These are phyloP conservation scores for Temnothorax nylanderi DNA, from an alignment of 1,140 invertebrate species.

Conservation along the genomic window DNA sequence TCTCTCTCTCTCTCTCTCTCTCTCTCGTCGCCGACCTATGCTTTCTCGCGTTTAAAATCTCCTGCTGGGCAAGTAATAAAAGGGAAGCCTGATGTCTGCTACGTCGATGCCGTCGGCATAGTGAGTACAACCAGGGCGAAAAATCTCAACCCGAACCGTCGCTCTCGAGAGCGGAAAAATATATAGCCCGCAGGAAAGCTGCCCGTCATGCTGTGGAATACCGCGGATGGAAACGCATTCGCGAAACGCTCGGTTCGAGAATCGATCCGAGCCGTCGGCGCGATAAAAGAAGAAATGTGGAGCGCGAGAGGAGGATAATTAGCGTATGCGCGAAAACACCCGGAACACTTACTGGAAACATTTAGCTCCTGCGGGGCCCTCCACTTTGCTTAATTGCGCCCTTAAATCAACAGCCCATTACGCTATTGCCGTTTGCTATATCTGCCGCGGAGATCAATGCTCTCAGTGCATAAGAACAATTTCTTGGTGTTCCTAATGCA, in stretches of 20 bases:
- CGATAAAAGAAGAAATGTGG: slow-evolving; percentile 53
- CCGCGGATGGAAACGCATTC: not conserved
- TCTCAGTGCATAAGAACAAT: slow-evolving; percentile 56
- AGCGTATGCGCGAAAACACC: slow-evolving; percentile 73
- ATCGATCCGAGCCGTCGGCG: slow-evolving; percentile 52
- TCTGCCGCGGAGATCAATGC: slow-evolving; percentile 65
- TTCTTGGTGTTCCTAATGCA: slow-evolving; percentile 62
- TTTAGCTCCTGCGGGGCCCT: slow-evolving; percentile 70
- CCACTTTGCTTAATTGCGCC: slow-evolving; percentile 75
- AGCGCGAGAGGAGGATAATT: slow-evolving; percentile 63
- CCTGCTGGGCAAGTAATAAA: slow-evolving; percentile 20
- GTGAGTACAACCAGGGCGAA: not conserved
- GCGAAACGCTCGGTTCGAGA: slow-evolving; percentile 56
- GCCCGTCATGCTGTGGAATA: slow-evolving; percentile 27
- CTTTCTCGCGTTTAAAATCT: slow-evolving; percentile 18
- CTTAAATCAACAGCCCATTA: slow-evolving; percentile 75
- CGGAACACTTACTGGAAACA: slow-evolving; percentile 65
- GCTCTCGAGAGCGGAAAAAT: slow-evolving; percentile 22
- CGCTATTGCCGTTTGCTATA: slow-evolving; percentile 70
- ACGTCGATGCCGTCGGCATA: not conserved
- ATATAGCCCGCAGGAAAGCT: slow-evolving; percentile 34
- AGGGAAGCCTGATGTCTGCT: slow-evolving; percentile 1
- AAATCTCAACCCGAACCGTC: not conserved
- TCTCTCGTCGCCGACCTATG: not conserved
- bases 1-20: slow-evolving; percentile 10